Evolutionary conservation across 2,113 vertebrate species (phyloP).

Genomic region (Sturnus vulgaris): DNA sequence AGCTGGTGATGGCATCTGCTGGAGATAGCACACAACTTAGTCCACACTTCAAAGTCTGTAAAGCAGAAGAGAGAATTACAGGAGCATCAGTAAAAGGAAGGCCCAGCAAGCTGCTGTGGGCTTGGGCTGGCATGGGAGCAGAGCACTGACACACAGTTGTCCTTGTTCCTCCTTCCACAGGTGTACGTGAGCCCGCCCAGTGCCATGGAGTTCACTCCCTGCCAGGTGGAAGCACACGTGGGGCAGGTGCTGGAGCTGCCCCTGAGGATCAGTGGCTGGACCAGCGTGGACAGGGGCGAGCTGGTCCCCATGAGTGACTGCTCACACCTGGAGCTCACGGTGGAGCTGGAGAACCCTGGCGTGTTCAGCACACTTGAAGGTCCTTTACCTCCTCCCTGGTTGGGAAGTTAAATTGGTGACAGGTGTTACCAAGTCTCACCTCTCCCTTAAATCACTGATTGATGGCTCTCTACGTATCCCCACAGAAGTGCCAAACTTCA

Average conservation of each 20-base stretch:
- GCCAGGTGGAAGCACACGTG: slow-evolving; percentile 83
- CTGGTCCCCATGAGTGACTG: slow-evolving; percentile 87
- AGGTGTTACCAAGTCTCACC: background rate
- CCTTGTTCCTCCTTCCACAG: slow-evolving; percentile 55
- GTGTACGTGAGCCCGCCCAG: slow-evolving; percentile 90
- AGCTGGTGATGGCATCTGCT: background rate
- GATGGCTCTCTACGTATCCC: background rate
- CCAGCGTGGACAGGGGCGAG: slow-evolving; percentile 63
- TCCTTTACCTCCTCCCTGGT: slow-evolving; percentile 40
- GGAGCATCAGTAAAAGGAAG: background rate
- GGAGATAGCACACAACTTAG: background rate
- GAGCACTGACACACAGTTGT: background rate
- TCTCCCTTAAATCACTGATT: background rate
- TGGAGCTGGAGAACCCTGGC: slow-evolving; percentile 83
- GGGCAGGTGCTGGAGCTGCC: slow-evolving; percentile 86
- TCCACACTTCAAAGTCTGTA: background rate
- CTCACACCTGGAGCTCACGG: slow-evolving; percentile 85
- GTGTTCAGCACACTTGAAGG: slow-evolving; percentile 83
- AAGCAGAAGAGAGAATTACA: background rate
- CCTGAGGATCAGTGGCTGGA: slow-evolving; percentile 80
- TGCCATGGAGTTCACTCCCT: slow-evolving; percentile 87
- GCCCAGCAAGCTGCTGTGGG: background rate
- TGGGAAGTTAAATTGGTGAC: background rate
- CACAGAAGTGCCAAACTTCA: background rate
- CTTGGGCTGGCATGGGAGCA: background rate